Base-by-base conservation (phyloP, 1,140 invertebrate species). In the Drosophila mojavensis region DNA sequence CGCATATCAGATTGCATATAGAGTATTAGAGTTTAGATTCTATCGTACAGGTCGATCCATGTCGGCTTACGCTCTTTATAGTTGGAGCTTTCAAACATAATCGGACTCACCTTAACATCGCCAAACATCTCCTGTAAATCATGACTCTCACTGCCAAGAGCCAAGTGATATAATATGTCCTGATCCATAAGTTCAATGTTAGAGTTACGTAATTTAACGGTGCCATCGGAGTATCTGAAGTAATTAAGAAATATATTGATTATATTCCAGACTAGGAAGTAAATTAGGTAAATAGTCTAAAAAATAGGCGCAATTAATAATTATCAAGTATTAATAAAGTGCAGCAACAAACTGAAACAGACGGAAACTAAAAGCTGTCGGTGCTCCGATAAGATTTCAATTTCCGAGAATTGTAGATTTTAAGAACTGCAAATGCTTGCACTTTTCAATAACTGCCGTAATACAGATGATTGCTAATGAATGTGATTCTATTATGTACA, bases 91-190 rank as follows among this genome's bases (percentile, higher is more conserved):
- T 17, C 17, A 17, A 17, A 17, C 17, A 17, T 17, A 17, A 17
- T 0, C 17, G 17, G 5, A 79, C 82, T 92, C 94, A 98, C 98
- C 95, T 98, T 98, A 43, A 99, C 95, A 93, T 99, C 98, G 17
- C 97, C 96, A 93, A 99, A 99, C 97, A 98, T 98, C 92, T 97
- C 96, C n/a, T 96, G 95, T 9, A 99, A 94, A 93, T 99, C 97
- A 91, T 99, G 97, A 33, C 96, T 97, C 41, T 95, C 97, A 88
- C 97, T 98, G 20, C 97, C 97, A 26, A 99, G 94, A 1, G 97
- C 97, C 81, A 99, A 93, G 93, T 99, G 98, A 92, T 99, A 99
- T 26, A 99, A 93, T 83, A 98, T 97, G 91, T 99, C 98, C 92
- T 97, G 97, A 92, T 97, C 96, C 96, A 98, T 97, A 7, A 97